These are phyloP conservation scores for Fulmarus glacialis DNA, from an alignment of 2,113 vertebrate genomes.

Conservation along the genomic window DNA sequence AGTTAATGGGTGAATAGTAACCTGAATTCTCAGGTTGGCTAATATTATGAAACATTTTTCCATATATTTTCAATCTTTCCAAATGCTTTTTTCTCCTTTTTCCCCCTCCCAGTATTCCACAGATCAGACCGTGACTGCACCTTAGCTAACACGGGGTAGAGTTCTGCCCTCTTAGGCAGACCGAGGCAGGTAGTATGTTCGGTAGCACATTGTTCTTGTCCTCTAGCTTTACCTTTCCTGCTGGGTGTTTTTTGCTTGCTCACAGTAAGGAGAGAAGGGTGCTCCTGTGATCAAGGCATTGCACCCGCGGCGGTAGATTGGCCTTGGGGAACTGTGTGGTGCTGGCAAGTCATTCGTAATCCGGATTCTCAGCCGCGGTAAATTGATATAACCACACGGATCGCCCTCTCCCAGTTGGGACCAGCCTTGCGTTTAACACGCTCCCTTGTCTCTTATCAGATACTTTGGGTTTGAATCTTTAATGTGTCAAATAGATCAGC, in stretches of 20 bases:
- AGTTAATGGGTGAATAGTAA: not conserved
- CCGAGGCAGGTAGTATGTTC: not conserved
- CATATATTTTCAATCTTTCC: fast-evolving
- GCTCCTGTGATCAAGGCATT: not conserved
- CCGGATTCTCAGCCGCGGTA: not conserved
- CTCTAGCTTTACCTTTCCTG: not conserved
- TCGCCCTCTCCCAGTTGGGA: not conserved
- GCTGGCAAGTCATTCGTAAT: not conserved
- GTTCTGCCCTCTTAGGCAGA: not conserved
- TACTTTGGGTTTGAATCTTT: not conserved
- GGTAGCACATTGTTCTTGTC: not conserved
- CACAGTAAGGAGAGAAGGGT: not conserved
- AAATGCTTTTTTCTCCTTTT: not conserved
- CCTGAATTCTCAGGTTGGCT: not conserved
- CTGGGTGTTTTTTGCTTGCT: not conserved
- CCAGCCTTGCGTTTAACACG: not conserved
- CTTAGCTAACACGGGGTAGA: not conserved
- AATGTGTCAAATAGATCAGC: not conserved
- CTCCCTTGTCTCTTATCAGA: not conserved
- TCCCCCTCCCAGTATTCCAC: not conserved
- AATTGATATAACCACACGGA: not conserved
- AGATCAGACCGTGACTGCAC: not conserved
- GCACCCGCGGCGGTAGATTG: not conserved
- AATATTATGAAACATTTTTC: not conserved
- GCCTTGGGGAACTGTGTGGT: not conserved